A percentile compares a stretch with the other conserved stretches of the same genome.
These are phyloP conservation scores for Chaenodraco wilsoni DNA, from an alignment of 2,797 vertebrate genomes.

Conservation along the genomic window DNA sequence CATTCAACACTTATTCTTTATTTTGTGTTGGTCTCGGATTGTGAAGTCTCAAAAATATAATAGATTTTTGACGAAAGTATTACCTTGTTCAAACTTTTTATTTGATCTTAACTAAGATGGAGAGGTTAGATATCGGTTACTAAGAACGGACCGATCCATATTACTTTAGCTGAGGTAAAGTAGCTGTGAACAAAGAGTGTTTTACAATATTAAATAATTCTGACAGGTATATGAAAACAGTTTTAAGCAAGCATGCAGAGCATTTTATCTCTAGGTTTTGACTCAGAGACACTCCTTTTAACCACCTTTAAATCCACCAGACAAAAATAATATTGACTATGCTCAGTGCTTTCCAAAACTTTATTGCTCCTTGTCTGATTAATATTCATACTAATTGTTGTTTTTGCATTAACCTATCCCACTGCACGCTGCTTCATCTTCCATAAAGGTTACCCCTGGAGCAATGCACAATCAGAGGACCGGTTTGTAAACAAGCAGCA, in stretches of 20 bases:
- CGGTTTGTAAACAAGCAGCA: slow-evolving; percentile 15
- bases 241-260: background rate
- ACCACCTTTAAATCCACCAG: background rate
- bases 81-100: background rate
- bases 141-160: background rate
- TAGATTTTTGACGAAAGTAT: background rate
- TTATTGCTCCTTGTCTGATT: background rate
- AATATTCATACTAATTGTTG: background rate
- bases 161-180: background rate
- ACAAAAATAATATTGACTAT: background rate
- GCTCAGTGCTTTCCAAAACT: background rate
- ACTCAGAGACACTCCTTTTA: background rate
- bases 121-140: background rate
- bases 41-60: background rate
- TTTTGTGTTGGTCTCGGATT: background rate
- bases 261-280: background rate
- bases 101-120: background rate
- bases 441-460: background rate
- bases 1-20: background rate
- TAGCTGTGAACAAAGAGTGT: background rate
- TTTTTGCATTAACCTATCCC: slow-evolving; percentile 13
- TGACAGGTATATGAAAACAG: background rate
- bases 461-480: slow-evolving; percentile 4
- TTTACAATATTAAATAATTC: slow-evolving; percentile 5
- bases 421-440: background rate